Conservation (phyloP, 2,888 invertebrate species). For the Pollenia griseotomentosa region DNA sequence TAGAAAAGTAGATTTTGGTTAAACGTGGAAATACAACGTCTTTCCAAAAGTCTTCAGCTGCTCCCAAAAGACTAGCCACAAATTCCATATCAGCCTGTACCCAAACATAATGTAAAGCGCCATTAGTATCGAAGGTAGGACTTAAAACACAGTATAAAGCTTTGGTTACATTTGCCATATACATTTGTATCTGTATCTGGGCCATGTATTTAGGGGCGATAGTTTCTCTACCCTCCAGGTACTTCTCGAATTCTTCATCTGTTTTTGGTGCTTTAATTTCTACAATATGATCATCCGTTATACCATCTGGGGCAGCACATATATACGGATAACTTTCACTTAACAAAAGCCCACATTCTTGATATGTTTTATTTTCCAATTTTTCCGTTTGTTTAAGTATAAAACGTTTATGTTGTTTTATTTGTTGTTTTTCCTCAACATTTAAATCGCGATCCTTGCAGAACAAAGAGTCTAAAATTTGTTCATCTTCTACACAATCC, state of each 20-base stretch:
- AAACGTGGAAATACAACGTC: slow-evolving; percentile 82
- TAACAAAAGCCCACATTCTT: slow-evolving; percentile 81
- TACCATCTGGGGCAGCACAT: slow-evolving; percentile 83
- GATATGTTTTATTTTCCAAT: slow-evolving; percentile 82
- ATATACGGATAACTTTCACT: slow-evolving; percentile 82
- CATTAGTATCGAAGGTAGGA: slow-evolving; percentile 83
- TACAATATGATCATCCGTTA: slow-evolving; percentile 83
- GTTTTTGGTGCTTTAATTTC: slow-evolving; percentile 84
- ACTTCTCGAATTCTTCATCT: slow-evolving; percentile 84
- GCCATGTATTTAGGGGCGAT: slow-evolving; percentile 84
- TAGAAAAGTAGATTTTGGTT: slow-evolving; percentile 79
- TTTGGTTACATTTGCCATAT: slow-evolving; percentile 83
- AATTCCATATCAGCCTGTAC: slow-evolving; percentile 83
- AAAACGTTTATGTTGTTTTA: slow-evolving; percentile 83
- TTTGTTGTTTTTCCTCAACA: slow-evolving; percentile 80
- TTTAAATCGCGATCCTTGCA: slow-evolving; percentile 82
- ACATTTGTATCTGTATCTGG: slow-evolving; percentile 84
- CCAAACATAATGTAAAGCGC: slow-evolving; percentile 83
- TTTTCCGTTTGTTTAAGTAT: slow-evolving; percentile 83
- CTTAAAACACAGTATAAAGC: slow-evolving; percentile 83
- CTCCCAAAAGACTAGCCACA: slow-evolving; percentile 80
- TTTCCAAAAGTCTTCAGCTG: slow-evolving; percentile 83
- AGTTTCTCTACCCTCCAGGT: slow-evolving; percentile 82
- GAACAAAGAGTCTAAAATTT: slow-evolving; percentile 81
- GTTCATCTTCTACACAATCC: slow-evolving; percentile 80